A percentile compares a stretch with the other conserved stretches of the same genome.
Conservation (phyloP, 2,113 vertebrate genomes). For the Suricata suricatta region DNA sequence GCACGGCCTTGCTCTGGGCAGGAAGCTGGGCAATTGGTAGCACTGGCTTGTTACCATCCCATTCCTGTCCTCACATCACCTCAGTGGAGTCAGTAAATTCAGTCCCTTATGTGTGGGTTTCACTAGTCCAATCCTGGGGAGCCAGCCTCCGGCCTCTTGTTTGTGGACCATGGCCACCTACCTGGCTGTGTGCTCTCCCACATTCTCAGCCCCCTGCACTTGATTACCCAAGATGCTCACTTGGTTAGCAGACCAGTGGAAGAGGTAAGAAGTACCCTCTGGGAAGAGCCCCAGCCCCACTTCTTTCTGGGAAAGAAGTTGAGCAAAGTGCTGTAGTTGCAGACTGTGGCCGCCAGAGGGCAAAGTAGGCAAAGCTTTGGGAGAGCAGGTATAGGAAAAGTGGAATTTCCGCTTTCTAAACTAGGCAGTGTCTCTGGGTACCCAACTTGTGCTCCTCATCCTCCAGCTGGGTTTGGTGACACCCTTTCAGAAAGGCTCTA, state of each 20-base stretch:
- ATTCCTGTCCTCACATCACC: neutral
- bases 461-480: neutral
- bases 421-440: neutral
- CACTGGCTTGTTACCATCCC: neutral
- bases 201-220: neutral
- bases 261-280: neutral
- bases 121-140: neutral
- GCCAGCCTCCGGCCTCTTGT: neutral
- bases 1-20: neutral
- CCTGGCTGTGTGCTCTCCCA: neutral
- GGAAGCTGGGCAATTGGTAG: neutral
- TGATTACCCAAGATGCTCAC: neutral
- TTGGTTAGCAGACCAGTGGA: neutral
- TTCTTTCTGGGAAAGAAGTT: neutral
- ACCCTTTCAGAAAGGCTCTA: neutral
- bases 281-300: neutral
- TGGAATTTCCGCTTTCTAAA: neutral
- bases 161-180: neutral
- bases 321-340: neutral
- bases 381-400: neutral
- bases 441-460: neutral
- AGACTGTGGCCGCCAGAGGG: neutral
- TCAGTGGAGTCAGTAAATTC: neutral
- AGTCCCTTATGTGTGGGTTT: neutral
- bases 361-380: neutral